Conservation (phyloP, 2,797 vertebrate species). For the Halcyon leucocephala region DNA sequence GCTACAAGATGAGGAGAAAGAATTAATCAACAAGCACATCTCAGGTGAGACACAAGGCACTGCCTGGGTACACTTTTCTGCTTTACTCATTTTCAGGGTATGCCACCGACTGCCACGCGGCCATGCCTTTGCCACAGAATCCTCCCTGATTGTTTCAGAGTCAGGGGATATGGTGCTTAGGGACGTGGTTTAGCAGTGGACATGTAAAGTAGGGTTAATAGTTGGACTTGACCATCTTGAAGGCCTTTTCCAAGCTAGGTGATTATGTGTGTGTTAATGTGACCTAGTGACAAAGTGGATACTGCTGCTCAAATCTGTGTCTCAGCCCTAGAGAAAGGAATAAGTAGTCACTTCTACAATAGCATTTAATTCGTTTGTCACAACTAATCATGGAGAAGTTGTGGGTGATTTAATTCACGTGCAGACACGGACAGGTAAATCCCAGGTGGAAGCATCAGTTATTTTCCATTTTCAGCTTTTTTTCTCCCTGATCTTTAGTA, state of each 20-base stretch:
- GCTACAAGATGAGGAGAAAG: constrained; percentile 91
- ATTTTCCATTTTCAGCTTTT: background rate
- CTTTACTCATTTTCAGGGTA: fast-evolving
- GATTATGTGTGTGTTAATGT: background rate
- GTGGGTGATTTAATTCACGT: background rate
- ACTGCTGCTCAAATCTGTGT: background rate
- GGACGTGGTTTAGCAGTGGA: background rate
- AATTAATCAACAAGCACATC: constrained; percentile 89
- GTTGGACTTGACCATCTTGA: background rate
- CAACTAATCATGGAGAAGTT: too few relatives aligned
- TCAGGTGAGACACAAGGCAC: constrained; percentile 76
- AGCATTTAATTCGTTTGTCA: background rate
- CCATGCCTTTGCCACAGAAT: fast-evolving
- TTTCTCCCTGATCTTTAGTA: background rate
- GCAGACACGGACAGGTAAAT: background rate
- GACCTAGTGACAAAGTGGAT: background rate
- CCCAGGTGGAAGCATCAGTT: background rate
- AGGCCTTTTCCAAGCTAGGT: background rate
- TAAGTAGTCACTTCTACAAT: background rate
- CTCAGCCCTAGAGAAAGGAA: background rate
- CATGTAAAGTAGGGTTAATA: background rate
- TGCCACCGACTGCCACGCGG: fast-evolving
- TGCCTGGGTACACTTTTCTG: fast-evolving
- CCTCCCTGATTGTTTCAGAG: background rate
- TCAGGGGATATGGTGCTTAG: background rate